Percentiles rank a stretch among this genome's conserved stretches.
Evolutionary conservation across 1,140 invertebrate genomes (phyloP).

Genomic region (Odontomachus brunneus): DNA sequence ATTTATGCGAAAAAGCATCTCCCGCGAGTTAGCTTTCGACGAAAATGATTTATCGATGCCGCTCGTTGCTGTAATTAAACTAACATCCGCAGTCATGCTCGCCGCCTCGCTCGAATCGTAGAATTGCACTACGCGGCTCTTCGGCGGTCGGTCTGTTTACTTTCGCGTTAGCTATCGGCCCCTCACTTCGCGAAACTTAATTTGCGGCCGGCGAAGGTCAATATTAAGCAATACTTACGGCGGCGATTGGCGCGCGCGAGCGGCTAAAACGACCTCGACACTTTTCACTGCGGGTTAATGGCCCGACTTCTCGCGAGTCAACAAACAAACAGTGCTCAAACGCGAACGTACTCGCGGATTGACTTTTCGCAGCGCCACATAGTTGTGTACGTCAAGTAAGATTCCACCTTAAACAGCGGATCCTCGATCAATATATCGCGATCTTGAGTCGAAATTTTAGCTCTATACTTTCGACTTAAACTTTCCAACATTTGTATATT

Average conservation of each 20-base stretch:
- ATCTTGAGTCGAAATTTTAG: too few relatives aligned
- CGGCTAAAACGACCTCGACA: slow-evolving; percentile 31
- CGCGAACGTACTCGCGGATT: not conserved
- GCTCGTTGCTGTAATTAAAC: not conserved
- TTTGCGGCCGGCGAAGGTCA: slow-evolving; percentile 40
- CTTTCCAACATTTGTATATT: too few relatives aligned
- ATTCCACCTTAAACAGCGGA: too few relatives aligned
- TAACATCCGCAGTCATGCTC: not conserved
- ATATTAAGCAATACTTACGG: slow-evolving; percentile 44
- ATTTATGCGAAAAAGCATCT: slow-evolving; percentile 18
- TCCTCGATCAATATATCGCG: too few relatives aligned
- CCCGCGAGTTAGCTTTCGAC: not conserved
- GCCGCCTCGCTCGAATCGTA: not conserved
- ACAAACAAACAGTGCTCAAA: slow-evolving; percentile 43
- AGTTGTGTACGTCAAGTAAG: too few relatives aligned
- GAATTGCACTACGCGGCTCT: not conserved
- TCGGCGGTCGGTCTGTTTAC: not conserved
- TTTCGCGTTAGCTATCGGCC: not conserved
- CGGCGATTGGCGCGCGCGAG: slow-evolving; percentile 25
- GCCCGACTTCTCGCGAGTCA: slow-evolving; percentile 32
- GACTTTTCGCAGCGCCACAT: slow-evolving; percentile 17
- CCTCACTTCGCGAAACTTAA: slow-evolving; percentile 22
- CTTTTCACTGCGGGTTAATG: slow-evolving; percentile 38
- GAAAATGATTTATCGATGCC: not conserved
- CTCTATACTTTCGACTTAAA: too few relatives aligned